Base-by-base conservation (phyloP, 1,140 invertebrate species). In the Calosoma granatense region DNA sequence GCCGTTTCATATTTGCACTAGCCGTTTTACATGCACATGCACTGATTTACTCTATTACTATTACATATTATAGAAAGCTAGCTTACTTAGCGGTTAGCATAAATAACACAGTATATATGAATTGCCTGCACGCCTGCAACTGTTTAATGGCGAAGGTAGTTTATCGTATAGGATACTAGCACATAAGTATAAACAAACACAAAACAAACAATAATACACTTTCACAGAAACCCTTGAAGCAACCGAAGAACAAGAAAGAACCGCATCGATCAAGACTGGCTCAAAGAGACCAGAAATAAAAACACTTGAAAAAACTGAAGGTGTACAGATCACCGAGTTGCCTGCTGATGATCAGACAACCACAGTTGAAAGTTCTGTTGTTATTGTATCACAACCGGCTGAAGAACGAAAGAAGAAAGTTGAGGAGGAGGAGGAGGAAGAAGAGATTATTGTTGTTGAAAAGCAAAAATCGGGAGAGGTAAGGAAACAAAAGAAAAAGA, bases 191-290 rank as follows among this genome's bases (percentile, higher is more conserved):
- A 54, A 55, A 57, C 55, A 54, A 64, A 60, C 59, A 60, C 56
- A 61, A 62, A 61, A 64, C 66, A 65, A 64, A 67, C 61, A 64
- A 67, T 65, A 63, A 62, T 61, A 68, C 70, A 74, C 68, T 74
- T 74, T 70, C 73, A 76, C 74, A 76, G 74, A 76, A 74, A 72
- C 64, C 67, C 56, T 69, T 62, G 70, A 71, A 64, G 65, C 67
- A 58, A 67, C 69, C 59, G 70, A 71, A 64, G 65, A 68, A 43
- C 55, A 66, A 65, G 22, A 47, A 56, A 26, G 21, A 56, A 47
- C 55, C 19, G 17, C 20, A 6, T 6, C 30, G 20, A 4, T 19
- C 3, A 43, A 55, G 55, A 60, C 20, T 55, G 21, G 61, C 60
- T 55, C 52, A 63, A 58, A 52, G 51, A 56, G 57, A 60, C 58